Evolutionary conservation across 2,113 vertebrate genomes (phyloP).

Genomic region (Furnarius figulus): DNA sequence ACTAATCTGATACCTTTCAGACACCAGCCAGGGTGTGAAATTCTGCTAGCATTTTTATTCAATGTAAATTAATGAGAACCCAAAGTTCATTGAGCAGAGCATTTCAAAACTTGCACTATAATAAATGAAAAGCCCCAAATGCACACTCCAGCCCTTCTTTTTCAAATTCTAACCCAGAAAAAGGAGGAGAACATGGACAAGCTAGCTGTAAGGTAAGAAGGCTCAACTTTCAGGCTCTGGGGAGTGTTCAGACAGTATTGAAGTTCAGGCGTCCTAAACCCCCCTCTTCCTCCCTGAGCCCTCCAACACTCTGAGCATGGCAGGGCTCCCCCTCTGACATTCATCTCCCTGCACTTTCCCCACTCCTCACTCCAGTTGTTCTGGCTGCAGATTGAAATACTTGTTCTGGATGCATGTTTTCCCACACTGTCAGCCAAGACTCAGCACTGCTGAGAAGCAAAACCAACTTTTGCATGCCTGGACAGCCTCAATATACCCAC

Average conservation of each 20-base stretch:
- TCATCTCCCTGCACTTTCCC: neutral
- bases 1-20: neutral
- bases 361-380: neutral
- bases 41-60: constrained; percentile 6
- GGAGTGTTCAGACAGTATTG: neutral
- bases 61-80: constrained; percentile 16
- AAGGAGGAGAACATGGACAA: neutral
- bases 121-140: neutral
- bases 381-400: neutral
- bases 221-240: neutral
- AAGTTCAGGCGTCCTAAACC: neutral
- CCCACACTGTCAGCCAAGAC: neutral
- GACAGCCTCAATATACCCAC: neutral
- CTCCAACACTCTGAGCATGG: neutral
- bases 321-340: neutral
- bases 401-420: neutral
- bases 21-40: neutral
- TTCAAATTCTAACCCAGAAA: neutral
- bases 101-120: neutral
- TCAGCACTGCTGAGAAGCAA: neutral
- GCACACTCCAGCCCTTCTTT: neutral
- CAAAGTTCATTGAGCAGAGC: neutral
- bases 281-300: rapidly evolving
- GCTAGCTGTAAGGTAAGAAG: neutral
- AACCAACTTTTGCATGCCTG: neutral